These are phyloP conservation scores for Oenanthe melanoleuca DNA, from an alignment of 2,113 vertebrate genomes.

Conservation along the genomic window DNA sequence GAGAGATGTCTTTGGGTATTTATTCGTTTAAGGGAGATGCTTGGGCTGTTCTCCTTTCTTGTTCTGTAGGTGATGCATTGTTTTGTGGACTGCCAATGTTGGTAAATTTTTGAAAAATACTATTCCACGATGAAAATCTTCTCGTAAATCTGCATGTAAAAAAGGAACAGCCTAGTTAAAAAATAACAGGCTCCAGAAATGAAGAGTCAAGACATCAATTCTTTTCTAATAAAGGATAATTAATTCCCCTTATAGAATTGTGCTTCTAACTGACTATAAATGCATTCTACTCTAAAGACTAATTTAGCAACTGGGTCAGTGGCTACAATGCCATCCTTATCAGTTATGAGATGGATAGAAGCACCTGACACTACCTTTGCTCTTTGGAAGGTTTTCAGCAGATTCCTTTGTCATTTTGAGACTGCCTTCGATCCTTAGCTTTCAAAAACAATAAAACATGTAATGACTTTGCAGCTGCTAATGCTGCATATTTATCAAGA, in stretches of 20 bases:
- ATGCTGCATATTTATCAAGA: conserved; percentile 27
- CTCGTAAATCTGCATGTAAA: not conserved
- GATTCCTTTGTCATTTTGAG: conserved; percentile 10
- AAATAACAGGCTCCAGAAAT: not conserved
- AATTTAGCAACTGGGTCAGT: conserved; percentile 30
- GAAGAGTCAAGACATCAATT: not conserved
- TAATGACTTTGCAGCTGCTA: conserved; percentile 2
- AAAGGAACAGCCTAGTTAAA: not conserved
- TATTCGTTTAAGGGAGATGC: not conserved
- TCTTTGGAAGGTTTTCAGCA: conserved; percentile 11
- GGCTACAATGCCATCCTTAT: conserved; percentile 1
- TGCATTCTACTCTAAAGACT: conserved; percentile 20
- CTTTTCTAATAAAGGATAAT: not conserved
- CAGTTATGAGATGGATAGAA: conserved; percentile 15
- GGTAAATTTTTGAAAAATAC: not conserved
- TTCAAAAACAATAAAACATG: conserved; percentile 52
- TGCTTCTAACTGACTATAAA: conserved; percentile 21
- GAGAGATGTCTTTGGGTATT: not conserved
- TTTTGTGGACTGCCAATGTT: not conserved
- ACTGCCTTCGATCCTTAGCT: not conserved
- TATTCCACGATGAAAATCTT: not conserved
- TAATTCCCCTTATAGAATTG: conserved; percentile 5
- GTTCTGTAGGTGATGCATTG: not conserved
- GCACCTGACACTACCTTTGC: not conserved
- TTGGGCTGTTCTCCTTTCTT: not conserved